phyloP scores from a whole-genome alignment of 2,888 invertebrate genomes.

The Oasisia sp. region DNA sequence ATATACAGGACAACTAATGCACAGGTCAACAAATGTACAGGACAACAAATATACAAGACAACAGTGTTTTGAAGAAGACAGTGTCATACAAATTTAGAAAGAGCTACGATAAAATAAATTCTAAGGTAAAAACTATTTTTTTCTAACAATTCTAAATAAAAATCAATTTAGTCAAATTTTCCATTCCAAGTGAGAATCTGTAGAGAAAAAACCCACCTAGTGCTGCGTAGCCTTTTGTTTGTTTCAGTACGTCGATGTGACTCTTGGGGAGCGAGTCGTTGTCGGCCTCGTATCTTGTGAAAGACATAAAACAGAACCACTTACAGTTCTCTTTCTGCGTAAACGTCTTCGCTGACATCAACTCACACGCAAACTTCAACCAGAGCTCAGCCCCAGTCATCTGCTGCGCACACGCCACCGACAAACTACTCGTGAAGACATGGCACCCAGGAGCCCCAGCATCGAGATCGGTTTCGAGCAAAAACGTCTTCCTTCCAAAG shows the following conservation, averaged over 20 bases:
- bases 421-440: constrained; percentile 79
- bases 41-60: too few species aligned
- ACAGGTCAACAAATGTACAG: too few species aligned
- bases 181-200: background rate
- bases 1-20: too few species aligned
- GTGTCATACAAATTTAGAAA: background rate
- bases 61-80: background rate
- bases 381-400: constrained; percentile 85
- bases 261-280: constrained; percentile 69
- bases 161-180: too few species aligned
- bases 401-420: constrained; percentile 76
- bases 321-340: constrained; percentile 74
- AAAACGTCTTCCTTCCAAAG: constrained; percentile 83
- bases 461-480: constrained; percentile 75
- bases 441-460: constrained; percentile 73
- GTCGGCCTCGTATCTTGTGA: constrained; percentile 70
- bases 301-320: constrained; percentile 89
- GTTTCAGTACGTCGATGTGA: constrained; percentile 63
- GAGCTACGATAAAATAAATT: background rate
- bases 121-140: too few species aligned
- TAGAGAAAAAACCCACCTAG: constrained; percentile 72
- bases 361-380: constrained; percentile 85
- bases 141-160: too few species aligned
- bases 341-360: constrained; percentile 73
- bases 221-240: constrained; percentile 81